Evolutionary conservation across 2,888 invertebrate species (phyloP).

Genomic region (Dynastes tityus): DNA sequence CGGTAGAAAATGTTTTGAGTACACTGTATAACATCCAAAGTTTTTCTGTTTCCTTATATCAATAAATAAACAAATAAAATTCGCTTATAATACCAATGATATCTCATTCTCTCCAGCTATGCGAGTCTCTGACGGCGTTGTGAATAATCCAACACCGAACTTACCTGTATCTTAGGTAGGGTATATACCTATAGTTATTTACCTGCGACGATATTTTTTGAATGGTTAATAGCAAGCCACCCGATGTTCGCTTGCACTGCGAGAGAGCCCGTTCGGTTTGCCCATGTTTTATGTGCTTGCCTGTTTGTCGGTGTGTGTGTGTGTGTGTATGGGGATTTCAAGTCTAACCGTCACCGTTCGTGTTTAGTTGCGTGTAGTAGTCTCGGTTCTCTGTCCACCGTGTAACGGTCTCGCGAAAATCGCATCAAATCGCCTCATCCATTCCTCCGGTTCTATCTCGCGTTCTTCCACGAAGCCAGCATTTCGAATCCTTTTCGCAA

Average conservation of each 20-base stretch:
- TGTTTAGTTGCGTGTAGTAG: constrained; percentile 54
- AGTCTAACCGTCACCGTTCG: constrained; percentile 59
- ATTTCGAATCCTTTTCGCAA: background rate
- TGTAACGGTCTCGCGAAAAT: constrained; percentile 48
- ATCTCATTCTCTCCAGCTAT: no score
- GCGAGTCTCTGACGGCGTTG: no score
- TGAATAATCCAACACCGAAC: background rate
- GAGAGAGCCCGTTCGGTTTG: background rate
- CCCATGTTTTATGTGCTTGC: background rate
- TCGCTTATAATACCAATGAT: no score
- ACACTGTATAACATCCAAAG: no score
- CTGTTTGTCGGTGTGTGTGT: background rate
- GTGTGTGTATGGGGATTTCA: constrained; percentile 58
- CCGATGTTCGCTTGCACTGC: background rate
- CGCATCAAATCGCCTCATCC: background rate
- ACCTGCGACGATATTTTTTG: constrained; percentile 68
- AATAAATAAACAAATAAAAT: no score
- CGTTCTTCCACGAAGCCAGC: background rate
- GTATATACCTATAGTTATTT: constrained; percentile 57
- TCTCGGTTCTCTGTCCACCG: constrained; percentile 55
- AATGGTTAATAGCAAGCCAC: constrained; percentile 63
- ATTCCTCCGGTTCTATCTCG: background rate
- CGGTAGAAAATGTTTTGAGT: no score
- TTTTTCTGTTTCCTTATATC: no score
- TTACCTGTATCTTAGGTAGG: background rate